Conservation (phyloP, 2,888 invertebrate species). For the Caenorhabditis drosophilae region DNA sequence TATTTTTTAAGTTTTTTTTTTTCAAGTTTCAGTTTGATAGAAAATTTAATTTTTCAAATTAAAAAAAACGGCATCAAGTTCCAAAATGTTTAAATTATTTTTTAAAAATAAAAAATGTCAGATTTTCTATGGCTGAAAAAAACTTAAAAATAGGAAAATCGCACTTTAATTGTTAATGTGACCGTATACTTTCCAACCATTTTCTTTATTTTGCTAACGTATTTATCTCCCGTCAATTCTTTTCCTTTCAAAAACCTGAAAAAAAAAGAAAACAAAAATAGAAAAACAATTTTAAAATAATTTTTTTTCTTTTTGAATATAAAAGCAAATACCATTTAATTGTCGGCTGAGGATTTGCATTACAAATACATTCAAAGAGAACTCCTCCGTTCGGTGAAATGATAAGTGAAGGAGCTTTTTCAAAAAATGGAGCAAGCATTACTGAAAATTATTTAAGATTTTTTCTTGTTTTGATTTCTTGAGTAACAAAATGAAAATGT, state of each 20-base stretch:
- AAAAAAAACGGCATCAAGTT: not conserved
- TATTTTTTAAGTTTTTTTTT: not conserved
- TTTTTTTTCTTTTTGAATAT: not conserved
- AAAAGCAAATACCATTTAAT: slow-evolving; percentile 51
- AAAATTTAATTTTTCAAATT: no score
- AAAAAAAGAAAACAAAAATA: no score
- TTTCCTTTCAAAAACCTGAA: slow-evolving; percentile 65
- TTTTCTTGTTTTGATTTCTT: slow-evolving; percentile 1
- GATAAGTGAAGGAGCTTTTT: slow-evolving; percentile 64
- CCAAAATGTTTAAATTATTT: not conserved
- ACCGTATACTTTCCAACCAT: slow-evolving; percentile 68
- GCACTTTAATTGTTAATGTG: slow-evolving; percentile 65
- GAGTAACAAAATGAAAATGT: slow-evolving; percentile 1
- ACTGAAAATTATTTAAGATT: no score
- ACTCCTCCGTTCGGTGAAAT: slow-evolving; percentile 66
- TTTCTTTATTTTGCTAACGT: slow-evolving; percentile 66
- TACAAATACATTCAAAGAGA: slow-evolving; percentile 67
- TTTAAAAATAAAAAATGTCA: slow-evolving; percentile 12
- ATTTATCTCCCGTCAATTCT: slow-evolving; percentile 63
- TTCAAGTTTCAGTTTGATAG: no score
- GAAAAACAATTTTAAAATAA: no score
- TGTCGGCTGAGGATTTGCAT: slow-evolving; percentile 67
- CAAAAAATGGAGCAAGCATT: slow-evolving; percentile 65
- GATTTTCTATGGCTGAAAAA: no score
- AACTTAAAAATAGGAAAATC: no score